Conservation (phyloP, 2,113 vertebrate genomes). For the Cinclus cinclus region DNA sequence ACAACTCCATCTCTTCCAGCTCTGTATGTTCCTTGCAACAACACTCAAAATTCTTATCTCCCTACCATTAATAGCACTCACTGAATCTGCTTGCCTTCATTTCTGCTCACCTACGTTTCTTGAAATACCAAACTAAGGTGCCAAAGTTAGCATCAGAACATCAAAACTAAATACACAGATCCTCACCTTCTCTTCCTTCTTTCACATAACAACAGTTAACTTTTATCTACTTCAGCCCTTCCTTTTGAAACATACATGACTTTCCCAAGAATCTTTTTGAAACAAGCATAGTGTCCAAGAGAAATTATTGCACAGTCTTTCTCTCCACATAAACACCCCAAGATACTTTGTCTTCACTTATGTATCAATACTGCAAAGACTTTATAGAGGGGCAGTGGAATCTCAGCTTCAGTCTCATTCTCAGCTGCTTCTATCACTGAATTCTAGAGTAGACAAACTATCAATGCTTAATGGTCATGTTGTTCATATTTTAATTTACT, state of each 20-base stretch:
- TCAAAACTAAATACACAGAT: not conserved
- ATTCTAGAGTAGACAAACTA: not conserved
- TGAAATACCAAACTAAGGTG: not conserved
- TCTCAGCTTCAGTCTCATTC: not conserved
- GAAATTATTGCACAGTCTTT: not conserved
- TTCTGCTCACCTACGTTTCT: not conserved
- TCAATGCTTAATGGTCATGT: rapidly evolving
- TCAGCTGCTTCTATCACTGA: not conserved
- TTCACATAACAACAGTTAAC: not conserved
- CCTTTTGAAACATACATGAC: not conserved
- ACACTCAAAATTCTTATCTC: not conserved
- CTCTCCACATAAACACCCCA: not conserved
- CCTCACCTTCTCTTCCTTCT: not conserved
- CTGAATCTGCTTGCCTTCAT: not conserved
- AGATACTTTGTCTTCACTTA: not conserved
- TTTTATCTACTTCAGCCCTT: not conserved
- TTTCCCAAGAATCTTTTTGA: not conserved
- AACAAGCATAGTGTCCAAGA: not conserved
- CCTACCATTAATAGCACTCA: not conserved
- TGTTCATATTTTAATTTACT: not conserved
- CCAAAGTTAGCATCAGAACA: not conserved
- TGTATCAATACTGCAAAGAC: not conserved
- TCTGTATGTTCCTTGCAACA: not conserved
- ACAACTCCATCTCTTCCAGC: not conserved
- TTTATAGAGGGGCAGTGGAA: not conserved